Base-by-base conservation (phyloP, 2,888 invertebrate species). In the Argyresthia albistria region DNA sequence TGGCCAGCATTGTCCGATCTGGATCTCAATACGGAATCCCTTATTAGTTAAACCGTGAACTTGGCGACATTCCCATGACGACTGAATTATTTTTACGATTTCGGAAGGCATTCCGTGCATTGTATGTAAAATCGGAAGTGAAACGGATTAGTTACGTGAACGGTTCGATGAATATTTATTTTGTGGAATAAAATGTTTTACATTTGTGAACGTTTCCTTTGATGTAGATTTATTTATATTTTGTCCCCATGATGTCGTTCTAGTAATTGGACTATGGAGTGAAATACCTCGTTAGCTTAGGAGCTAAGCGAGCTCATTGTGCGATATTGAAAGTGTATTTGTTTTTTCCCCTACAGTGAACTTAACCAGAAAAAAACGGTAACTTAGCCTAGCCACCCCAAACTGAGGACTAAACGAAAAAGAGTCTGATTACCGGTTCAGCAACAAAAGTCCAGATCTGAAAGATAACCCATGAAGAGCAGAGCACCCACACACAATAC, bases 41-140 rank as follows among this genome's bases (percentile, higher is more conserved):
- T 81, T 80, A 81, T 82, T 82, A 82, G 76, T 66, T 68, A 69
- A 60, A 73, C 75, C 79, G 78, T 78, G 76, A 80, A 80, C 65
- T 67, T 62, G 80, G 58, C 61, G 79, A 81, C 80, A 46, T 82
- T 86, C 86, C 86, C 86, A 87, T 87, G 86, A 87, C 86, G 82
- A 59, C 65, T 69, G 71, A 78, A 81, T 56, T 69, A 72, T 71
- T 75, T 73, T 69, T 73, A 70, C 67, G 67, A 76, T 76, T 70
- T 70, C 67, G 67, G 70, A 72, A 76, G 70, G 73, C 70, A 69
- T 63, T 61, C 62, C 60, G 73, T 81, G 77, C 37, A 35, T 80
- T 61, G 56, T 57, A 46, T 55, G 55, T 47, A 43, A 59, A 57
- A 64, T 76, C 78, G 76, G 76, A 80, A 80, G 77, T 77, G 69